phyloP scores from a whole-genome alignment of 2,113 vertebrate species.

The Callaeas wilsoni region DNA sequence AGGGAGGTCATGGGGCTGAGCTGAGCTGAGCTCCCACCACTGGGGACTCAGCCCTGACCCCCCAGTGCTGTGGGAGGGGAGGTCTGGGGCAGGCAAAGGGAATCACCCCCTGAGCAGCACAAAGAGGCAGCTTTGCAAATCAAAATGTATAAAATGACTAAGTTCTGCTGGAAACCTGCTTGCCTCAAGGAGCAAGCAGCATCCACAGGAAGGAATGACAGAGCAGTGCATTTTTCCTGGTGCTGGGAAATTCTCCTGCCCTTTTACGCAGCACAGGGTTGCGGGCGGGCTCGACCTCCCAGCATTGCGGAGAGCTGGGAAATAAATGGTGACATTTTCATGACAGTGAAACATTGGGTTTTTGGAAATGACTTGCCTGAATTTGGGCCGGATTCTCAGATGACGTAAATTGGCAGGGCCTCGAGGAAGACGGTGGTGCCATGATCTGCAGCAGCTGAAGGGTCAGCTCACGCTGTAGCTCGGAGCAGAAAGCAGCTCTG shows the following conservation, averaged over 20 bases:
- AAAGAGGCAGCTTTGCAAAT: background rate
- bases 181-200: background rate
- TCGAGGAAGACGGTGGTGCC: background rate
- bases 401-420: slow-evolving; percentile 13
- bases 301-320: background rate
- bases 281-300: background rate
- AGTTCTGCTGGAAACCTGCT: background rate
- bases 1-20: background rate
- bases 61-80: rapidly evolving
- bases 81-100: background rate
- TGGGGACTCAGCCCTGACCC: rapidly evolving
- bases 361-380: slow-evolving; percentile 9
- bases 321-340: slow-evolving; percentile 22
- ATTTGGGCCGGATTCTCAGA: background rate
- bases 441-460: slow-evolving; percentile 4
- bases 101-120: background rate
- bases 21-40: background rate
- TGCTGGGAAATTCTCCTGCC: background rate
- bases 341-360: background rate
- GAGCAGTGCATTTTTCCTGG: background rate
- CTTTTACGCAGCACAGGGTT: background rate
- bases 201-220: background rate
- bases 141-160: background rate
- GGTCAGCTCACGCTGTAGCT: background rate
- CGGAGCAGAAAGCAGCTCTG: rapidly evolving